Conservation (phyloP, 1,140 invertebrate species). For the Carcinoscorpius rotundicauda region DNA sequence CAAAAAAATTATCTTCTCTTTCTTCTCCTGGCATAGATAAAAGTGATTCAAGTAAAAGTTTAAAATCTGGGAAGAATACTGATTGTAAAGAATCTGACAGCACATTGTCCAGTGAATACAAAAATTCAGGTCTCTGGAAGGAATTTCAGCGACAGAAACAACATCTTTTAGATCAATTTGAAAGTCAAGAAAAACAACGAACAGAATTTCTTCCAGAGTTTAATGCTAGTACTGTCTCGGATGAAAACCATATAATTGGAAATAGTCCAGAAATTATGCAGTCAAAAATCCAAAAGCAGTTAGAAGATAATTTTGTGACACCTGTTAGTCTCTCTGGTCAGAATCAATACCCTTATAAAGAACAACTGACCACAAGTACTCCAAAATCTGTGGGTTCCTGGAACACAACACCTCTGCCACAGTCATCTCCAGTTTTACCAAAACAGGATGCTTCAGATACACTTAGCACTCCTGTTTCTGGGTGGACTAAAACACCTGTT, state of each 20-base stretch:
- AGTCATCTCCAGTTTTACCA: conserved; percentile 13
- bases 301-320: background rate
- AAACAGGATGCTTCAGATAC: conserved; percentile 6
- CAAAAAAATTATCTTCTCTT: no score
- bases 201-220: background rate
- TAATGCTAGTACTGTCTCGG: background rate
- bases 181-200: background rate
- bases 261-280: background rate
- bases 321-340: conserved; percentile 6
- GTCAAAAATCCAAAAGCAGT: no score
- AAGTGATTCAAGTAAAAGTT: no score
- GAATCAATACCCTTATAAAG: conserved; percentile 11
- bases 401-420: conserved; percentile 9
- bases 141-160: conserved; percentile 19
- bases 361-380: conserved; percentile 19
- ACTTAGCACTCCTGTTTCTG: background rate
- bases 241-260: background rate
- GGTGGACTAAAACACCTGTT: background rate
- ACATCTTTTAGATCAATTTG: background rate
- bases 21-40: no score
- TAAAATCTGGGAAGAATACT: no score
- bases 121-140: conserved; percentile 18
- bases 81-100: no score
- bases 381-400: conserved; percentile 13
- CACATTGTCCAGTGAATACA: conserved; percentile 3